Base-by-base conservation (phyloP, 1,140 invertebrate species). In the Lanistes nyassanus region DNA sequence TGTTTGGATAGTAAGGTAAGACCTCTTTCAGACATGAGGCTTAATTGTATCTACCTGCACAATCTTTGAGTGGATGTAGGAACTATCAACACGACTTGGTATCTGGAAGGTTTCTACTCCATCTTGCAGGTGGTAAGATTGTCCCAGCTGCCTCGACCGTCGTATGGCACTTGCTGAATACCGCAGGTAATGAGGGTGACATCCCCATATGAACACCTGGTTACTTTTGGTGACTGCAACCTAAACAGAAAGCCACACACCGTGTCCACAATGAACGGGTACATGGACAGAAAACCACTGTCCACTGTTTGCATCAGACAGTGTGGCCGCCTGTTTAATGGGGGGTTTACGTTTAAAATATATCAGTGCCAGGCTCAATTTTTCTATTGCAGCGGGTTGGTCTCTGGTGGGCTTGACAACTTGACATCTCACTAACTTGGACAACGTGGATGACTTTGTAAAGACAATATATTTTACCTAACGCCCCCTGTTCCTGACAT, bases 191-290 rank as follows among this genome's bases (percentile, higher is more conserved):
- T 94, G 93, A 0, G 94, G 94, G 87, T 94, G 95, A 42, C 92
- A 92, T 5, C 95, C 95, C 94, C 94, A 96, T 11, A 91, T 91
- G 81, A 93, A 95, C 21, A 96, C 87, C 82, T 92, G 91, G 82
- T 94, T 93, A 65, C 92, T 90, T 13, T 88, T 87, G 72, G 92
- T 92, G 67, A 95, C 91, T 64, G 93, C 94, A 81, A 95, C 88
- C 94, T 95, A 80, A 19, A 87, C 88, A 81, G 37, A 74, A n/a
- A n/a, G n/a, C n/a, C n/a, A n/a, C n/a, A n/a, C n/a, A n/a, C n/a
- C n/a, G n/a, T n/a, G n/a, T n/a, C n/a, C n/a, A n/a, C n/a, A n/a
- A n/a, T n/a, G n/a, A n/a, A n/a, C n/a, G n/a, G n/a, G n/a, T n/a
- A n/a, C n/a, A n/a, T n/a, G n/a, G n/a, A 53, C 13, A 53, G 23